A percentile compares a stretch with the other conserved stretches of the same genome.
phyloP scores from a whole-genome alignment of 2,888 invertebrate species.

The Pandemis corylana region DNA sequence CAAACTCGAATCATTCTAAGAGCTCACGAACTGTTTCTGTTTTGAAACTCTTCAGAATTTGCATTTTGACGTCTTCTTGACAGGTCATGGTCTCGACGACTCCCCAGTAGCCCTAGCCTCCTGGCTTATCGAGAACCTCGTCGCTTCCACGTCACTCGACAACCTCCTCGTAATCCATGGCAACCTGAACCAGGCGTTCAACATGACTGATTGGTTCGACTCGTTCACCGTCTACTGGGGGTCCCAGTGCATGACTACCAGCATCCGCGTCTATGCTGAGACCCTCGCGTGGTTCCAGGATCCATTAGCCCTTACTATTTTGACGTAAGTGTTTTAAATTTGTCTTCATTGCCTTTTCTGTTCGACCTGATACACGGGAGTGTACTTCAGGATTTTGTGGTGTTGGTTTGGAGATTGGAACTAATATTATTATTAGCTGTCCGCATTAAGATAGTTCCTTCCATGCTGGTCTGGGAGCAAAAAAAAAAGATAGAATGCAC shows the following conservation, averaged over 20 bases:
- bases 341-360: neutral
- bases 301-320: constrained; percentile 16
- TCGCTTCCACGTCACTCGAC: constrained; percentile 85
- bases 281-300: constrained; percentile 50
- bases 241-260: constrained; percentile 87
- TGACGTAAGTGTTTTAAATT: constrained; percentile 18
- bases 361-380: neutral
- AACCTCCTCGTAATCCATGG: constrained; percentile 69
- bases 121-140: constrained; percentile 89
- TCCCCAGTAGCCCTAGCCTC: constrained; percentile 91
- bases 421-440: too few relatives aligned
- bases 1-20: too few relatives aligned
- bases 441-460: too few relatives aligned
- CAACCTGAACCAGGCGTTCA: constrained; percentile 73
- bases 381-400: too few relatives aligned
- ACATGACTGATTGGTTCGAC: constrained; percentile 87
- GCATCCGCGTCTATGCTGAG: constrained; percentile 88
- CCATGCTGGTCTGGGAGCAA: too few relatives aligned
- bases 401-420: too few relatives aligned
- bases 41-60: too few relatives aligned
- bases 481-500: too few relatives aligned
- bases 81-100: constrained; percentile 78
- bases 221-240: constrained; percentile 91
- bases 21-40: too few relatives aligned
- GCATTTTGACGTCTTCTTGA: neutral